Conservation (phyloP, 2,888 invertebrate genomes). For the Eledone cirrhosa region DNA sequence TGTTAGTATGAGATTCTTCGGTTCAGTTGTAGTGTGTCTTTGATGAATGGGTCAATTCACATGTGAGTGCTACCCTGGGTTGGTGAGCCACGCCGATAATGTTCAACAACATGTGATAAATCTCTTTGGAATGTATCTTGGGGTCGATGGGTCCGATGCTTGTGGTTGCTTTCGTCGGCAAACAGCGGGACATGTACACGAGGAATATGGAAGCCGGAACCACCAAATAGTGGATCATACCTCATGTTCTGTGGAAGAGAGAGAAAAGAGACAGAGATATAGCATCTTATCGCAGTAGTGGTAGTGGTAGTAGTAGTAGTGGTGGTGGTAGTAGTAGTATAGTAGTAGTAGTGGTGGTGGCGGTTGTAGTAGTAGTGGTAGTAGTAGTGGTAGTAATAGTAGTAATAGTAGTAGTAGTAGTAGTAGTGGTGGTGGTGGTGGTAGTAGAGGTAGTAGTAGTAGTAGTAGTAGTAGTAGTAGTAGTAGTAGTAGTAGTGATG, state of each 20-base stretch:
- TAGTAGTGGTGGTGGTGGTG: too few species aligned
- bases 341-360: too few species aligned
- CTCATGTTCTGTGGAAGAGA: constrained; percentile 20
- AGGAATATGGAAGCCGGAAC: constrained; percentile 23
- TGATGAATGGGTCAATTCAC: not conserved
- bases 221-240: constrained; percentile 14
- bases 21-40: not conserved
- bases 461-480: too few species aligned
- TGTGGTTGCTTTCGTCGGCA: constrained; percentile 19
- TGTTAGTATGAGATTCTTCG: not conserved
- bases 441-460: too few species aligned
- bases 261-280: not conserved
- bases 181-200: constrained; percentile 18
- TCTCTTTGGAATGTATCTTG: constrained; percentile 25
- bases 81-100: constrained; percentile 26
- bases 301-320: too few species aligned
- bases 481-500: too few species aligned
- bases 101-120: constrained; percentile 24
- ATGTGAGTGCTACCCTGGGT: constrained; percentile 25
- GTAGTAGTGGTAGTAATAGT: too few species aligned
- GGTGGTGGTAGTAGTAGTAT: too few species aligned
- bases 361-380: too few species aligned
- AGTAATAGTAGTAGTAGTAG: too few species aligned
- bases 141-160: constrained; percentile 13
- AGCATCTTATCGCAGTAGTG: too few species aligned